Evolutionary conservation across 2,888 invertebrate species (phyloP).

Genomic region (Polietes domitor): DNA sequence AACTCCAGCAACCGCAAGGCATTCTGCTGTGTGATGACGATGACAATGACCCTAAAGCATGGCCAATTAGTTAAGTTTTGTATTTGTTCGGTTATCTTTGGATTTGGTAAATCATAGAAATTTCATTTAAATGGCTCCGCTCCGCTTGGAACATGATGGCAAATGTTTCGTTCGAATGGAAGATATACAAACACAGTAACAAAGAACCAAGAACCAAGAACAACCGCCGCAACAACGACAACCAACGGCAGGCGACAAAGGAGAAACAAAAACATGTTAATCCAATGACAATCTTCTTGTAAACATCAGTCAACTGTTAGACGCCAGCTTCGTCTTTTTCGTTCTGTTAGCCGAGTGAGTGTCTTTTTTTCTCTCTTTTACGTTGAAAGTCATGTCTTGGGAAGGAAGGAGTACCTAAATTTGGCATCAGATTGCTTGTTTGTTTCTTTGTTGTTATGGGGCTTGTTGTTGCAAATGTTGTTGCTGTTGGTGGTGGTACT

Average conservation of each 20-base stretch:
- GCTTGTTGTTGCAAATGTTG: conserved; percentile 8
- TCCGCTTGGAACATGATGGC: conserved; percentile 8
- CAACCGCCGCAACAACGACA: conserved; percentile 52
- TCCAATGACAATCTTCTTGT: conserved; percentile 79
- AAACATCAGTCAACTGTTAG: conserved; percentile 78
- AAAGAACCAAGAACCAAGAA: background rate
- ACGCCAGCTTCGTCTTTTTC: conserved; percentile 61
- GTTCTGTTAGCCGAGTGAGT: background rate
- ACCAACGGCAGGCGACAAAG: conserved; percentile 43
- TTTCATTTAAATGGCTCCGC: conserved; percentile 55
- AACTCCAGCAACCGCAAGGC: conserved; percentile 50
- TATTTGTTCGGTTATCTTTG: conserved; percentile 63
- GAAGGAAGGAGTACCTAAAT: conserved; percentile 48
- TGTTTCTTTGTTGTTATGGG: conserved; percentile 20
- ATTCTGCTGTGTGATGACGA: conserved; percentile 65
- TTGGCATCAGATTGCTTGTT: conserved; percentile 62
- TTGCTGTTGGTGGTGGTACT: conserved; percentile 26
- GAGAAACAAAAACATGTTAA: conserved; percentile 60
- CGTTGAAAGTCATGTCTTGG: conserved; percentile 61
- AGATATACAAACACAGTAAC: background rate
- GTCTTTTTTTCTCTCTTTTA: conserved; percentile 43
- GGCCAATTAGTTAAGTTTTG: conserved; percentile 76
- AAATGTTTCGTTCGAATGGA: background rate
- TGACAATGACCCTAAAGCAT: conserved; percentile 78
- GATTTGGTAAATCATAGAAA: conserved; percentile 52